Evolutionary conservation across 1,140 invertebrate genomes (phyloP), one percentile per base, ranked within the genome.

Genomic region (Aphaenogaster floridana): DNA sequence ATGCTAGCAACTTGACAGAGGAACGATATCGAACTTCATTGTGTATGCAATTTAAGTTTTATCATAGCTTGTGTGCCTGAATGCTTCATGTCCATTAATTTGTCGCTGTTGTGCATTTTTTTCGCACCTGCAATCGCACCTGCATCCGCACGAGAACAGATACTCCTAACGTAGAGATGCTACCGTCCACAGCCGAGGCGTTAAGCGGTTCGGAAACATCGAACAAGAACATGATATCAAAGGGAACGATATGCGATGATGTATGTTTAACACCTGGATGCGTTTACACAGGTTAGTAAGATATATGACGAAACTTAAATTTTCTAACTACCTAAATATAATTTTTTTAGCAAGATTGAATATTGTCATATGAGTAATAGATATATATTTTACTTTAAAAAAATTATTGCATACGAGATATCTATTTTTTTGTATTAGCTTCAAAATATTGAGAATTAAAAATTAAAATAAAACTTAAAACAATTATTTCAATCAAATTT

Each of bases 201-300:
- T 90, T 96, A 8, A 91, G 87, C 61, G 92, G 93, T 68, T 88
- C 85, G 34, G 88, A 81, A 8, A 63, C 79, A 34, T 68, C 87
- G 17, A 94, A 93, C 57, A 89, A 45, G 28, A 66, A 79, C 6
- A 69, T 89, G 8, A 54, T 91, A 45, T 92, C 85, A 87, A 88
- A 34, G n/a, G 54, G n/a, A 17, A 79, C 88, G 80, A 1, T 57
- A 74, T 45, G 86, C 42, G 59, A 91, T 0, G 93, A 96, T 39
- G 85, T 97, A 6, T 98, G 97, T 90, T 94, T 96, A 45, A 95
- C 96, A 2, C 94, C 97, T 42, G 97, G 96, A 88, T 97, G 97
- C 94, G 95, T 98, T 69, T 96, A 97, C 89, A 97, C 97, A 88
- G 96, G 96, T 96, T 63, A 66, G 93, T 92, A 66, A 80, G 61